Conservation (phyloP, 1,140 invertebrate genomes). For the Apis cerana region DNA sequence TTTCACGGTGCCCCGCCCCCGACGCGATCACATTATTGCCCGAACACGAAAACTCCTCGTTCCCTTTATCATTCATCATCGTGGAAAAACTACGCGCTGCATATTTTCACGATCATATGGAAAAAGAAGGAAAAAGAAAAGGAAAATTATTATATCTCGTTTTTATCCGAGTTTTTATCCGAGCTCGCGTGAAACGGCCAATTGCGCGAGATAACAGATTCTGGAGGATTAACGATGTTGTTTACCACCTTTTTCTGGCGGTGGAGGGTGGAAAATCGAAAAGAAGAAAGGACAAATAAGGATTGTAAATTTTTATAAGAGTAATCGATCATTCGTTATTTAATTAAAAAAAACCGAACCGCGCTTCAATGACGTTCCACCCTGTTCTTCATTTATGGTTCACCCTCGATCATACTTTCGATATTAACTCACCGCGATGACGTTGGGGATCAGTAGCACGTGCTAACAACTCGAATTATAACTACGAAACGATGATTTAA, state of each 20-base stretch:
- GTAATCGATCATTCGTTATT: constrained; percentile 29
- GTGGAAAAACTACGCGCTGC: constrained; percentile 24
- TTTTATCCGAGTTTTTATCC: background rate
- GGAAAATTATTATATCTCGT: constrained; percentile 21
- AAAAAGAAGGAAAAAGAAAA: background rate
- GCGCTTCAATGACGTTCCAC: background rate
- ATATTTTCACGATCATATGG: background rate
- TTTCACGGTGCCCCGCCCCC: constrained; percentile 58
- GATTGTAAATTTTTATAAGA: background rate
- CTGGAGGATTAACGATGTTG: constrained; percentile 40
- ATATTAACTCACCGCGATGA: constrained; percentile 33
- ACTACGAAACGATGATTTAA: constrained; percentile 13
- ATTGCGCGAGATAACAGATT: constrained; percentile 11
- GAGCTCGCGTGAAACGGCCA: background rate
- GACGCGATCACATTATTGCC: constrained; percentile 48
- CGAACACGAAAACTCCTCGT: constrained; percentile 44
- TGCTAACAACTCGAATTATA: constrained; percentile 30
- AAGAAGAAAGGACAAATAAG: background rate
- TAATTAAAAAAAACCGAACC: constrained; percentile 29
- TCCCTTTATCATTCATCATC: constrained; percentile 6
- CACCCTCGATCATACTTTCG: constrained; percentile 39
- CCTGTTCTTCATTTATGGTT: constrained; percentile 26
- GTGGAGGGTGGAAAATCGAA: no score
- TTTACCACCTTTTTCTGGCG: constrained; percentile 34
- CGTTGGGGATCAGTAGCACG: constrained; percentile 23